Evolutionary conservation across 2,797 vertebrate genomes (phyloP).

Genomic region (Phoebastria nigripes): DNA sequence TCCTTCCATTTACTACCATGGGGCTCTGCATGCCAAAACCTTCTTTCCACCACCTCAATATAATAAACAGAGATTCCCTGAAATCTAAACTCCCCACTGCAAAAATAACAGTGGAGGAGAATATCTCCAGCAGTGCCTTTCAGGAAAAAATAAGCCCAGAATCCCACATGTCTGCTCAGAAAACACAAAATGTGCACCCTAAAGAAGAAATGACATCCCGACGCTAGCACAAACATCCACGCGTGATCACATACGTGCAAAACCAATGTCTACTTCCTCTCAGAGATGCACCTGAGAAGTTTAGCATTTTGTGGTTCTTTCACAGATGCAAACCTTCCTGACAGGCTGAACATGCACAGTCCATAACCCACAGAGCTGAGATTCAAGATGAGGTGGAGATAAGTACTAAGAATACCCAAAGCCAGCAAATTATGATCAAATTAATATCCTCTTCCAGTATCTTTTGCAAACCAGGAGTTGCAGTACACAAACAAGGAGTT

Average conservation of each 20-base stretch:
- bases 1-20: not conserved
- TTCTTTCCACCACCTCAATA: not conserved
- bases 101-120: not conserved
- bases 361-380: not conserved
- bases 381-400: not conserved
- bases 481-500: not conserved
- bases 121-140: not conserved
- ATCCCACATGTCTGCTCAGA: not conserved
- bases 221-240: not conserved
- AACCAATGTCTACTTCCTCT: not conserved
- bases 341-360: not conserved
- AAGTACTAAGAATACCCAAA: not conserved
- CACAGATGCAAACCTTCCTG: not conserved
- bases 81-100: not conserved
- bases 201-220: not conserved
- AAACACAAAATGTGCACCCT: not conserved
- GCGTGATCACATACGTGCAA: not conserved
- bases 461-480: not conserved
- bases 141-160: not conserved
- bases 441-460: not conserved
- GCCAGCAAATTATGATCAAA: not conserved
- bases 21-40: not conserved
- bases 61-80: not conserved
- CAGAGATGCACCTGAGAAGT: not conserved
- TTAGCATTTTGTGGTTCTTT: not conserved